Evolutionary conservation across 2,113 vertebrate genomes (phyloP).

Genomic region (Dipodomys stephensi): DNA sequence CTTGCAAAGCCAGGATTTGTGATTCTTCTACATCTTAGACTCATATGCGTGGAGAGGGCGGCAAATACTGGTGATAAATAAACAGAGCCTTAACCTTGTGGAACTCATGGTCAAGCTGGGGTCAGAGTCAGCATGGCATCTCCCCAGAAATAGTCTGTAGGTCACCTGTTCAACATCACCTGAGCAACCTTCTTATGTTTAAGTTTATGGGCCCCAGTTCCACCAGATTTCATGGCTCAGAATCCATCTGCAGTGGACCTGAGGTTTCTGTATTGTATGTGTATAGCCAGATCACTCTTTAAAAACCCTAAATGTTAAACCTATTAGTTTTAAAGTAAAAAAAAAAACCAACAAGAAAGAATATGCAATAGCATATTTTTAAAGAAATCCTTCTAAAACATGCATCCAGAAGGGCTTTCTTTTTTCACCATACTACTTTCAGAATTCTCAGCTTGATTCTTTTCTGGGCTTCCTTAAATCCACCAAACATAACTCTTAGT

Average conservation of each 20-base stretch:
- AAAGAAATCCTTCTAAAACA: constrained; percentile 47
- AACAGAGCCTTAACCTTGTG: background rate
- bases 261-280: background rate
- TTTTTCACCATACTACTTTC: constrained; percentile 13
- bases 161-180: background rate
- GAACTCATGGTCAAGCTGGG: background rate
- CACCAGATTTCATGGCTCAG: background rate
- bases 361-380: constrained; percentile 33
- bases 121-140: background rate
- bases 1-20: background rate
- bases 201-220: rapidly evolving
- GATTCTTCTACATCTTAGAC: background rate
- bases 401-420: background rate
- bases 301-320: constrained; percentile 38
- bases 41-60: background rate
- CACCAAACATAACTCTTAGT: constrained; percentile 75
- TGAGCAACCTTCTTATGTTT: background rate
- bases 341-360: background rate
- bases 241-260: background rate
- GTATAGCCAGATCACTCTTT: background rate
- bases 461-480: constrained; percentile 69
- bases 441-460: constrained; percentile 56
- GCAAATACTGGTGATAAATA: background rate
- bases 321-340: constrained; percentile 51
- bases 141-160: background rate